These are phyloP conservation scores for Cosmia pyralina DNA, from an alignment of 2,888 invertebrate species.

Conservation along the genomic window DNA sequence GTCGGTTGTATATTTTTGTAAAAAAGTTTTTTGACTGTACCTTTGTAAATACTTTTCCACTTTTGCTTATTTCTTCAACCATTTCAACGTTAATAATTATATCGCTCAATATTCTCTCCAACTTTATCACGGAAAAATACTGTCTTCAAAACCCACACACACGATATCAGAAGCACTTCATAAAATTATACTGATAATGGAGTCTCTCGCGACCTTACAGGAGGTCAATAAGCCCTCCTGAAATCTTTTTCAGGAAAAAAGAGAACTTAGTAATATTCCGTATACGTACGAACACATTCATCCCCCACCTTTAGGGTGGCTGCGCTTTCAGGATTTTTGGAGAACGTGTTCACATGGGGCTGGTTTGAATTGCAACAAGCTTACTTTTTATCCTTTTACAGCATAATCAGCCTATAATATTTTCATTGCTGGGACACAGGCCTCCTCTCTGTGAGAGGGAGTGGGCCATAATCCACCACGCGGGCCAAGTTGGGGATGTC, in stretches of 20 bases:
- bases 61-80: background rate
- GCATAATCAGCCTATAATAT: too few relatives aligned
- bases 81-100: background rate
- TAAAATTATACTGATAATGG: constrained; percentile 65
- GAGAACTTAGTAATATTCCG: constrained; percentile 59
- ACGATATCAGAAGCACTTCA: constrained; percentile 41
- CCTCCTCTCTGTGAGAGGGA: too few relatives aligned
- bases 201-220: constrained; percentile 50
- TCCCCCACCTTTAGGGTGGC: constrained; percentile 53
- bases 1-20: too few relatives aligned
- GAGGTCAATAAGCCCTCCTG: constrained; percentile 57
- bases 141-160: constrained; percentile 25
- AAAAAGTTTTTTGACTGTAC: too few relatives aligned
- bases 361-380: background rate
- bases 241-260: constrained; percentile 62
- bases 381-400: background rate
- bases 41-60: background rate
- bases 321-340: background rate
- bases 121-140: constrained; percentile 10
- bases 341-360: background rate
- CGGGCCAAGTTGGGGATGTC: too few relatives aligned
- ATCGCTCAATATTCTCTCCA: background rate
- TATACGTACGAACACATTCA: constrained; percentile 62
- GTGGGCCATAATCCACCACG: too few relatives aligned
- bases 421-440: too few relatives aligned